Evolutionary conservation across 2,797 vertebrate genomes (phyloP).

Genomic region (Eulemur albifrons): DNA sequence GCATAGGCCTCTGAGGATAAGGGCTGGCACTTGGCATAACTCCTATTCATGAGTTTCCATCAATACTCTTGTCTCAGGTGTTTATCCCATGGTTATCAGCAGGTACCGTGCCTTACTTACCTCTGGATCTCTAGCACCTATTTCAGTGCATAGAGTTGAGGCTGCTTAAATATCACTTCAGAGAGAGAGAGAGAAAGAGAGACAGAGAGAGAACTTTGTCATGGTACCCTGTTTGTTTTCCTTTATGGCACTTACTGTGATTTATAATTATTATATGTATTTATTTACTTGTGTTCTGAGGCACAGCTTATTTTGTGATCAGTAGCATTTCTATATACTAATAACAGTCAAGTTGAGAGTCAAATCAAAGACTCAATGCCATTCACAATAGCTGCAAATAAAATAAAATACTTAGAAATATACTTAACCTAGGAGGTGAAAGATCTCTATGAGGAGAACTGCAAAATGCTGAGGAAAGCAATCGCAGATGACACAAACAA

Average conservation of each 20-base stretch:
- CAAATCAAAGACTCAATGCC: background rate
- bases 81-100: background rate
- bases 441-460: background rate
- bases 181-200: no score
- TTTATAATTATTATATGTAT: background rate
- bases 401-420: background rate
- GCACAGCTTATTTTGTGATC: background rate
- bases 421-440: background rate
- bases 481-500: background rate
- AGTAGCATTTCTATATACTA: background rate
- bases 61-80: background rate
- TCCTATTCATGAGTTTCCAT: background rate
- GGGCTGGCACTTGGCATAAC: background rate
- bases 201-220: background rate
- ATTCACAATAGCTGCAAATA: background rate
- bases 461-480: background rate
- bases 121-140: background rate
- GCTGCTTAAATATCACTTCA: background rate
- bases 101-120: background rate
- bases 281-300: background rate
- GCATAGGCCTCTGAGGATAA: fast-evolving
- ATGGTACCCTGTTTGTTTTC: background rate
- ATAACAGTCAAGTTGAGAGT: background rate
- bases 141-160: background rate
- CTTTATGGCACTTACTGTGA: background rate